These are phyloP conservation scores for Alitta virens DNA, from an alignment of 2,888 invertebrate species.

Conservation along the genomic window DNA sequence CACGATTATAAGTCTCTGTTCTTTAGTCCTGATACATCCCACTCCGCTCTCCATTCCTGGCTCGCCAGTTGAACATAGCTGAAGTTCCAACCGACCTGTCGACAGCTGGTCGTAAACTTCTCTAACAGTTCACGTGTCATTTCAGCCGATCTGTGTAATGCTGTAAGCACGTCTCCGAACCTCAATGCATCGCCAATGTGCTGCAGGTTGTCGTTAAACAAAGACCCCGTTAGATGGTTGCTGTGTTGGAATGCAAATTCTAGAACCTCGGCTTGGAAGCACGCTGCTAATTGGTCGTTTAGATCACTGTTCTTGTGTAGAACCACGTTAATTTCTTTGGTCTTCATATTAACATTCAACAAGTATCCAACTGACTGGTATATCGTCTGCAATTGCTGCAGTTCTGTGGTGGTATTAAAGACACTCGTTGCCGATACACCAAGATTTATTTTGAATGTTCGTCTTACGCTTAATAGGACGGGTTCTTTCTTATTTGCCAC, in stretches of 20 bases:
- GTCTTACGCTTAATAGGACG: conserved; percentile 22
- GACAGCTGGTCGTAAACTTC: conserved; percentile 1
- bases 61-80: conserved; percentile 41
- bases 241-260: conserved; percentile 60
- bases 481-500: conserved; percentile 27
- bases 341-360: too few species aligned
- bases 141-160: conserved; percentile 2
- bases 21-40: conserved; percentile 28
- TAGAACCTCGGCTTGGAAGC: conserved; percentile 69
- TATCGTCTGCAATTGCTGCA: too few species aligned
- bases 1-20: neutral
- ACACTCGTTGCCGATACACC: too few species aligned
- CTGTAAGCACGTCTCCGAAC: neutral
- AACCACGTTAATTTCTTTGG: conserved; percentile 57
- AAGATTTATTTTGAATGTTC: neutral
- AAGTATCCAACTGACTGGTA: too few species aligned
- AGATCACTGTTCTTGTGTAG: conserved; percentile 62
- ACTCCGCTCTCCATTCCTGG: conserved; percentile 48
- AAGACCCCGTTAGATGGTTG: neutral
- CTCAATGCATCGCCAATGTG: neutral
- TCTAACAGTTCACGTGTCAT: conserved; percentile 5
- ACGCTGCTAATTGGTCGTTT: conserved; percentile 67
- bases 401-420: too few species aligned
- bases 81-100: conserved; percentile 37
- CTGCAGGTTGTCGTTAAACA: neutral